These are phyloP conservation scores for Odobenus rosmarus DNA, from an alignment of 2,113 vertebrate species.

Conservation along the genomic window DNA sequence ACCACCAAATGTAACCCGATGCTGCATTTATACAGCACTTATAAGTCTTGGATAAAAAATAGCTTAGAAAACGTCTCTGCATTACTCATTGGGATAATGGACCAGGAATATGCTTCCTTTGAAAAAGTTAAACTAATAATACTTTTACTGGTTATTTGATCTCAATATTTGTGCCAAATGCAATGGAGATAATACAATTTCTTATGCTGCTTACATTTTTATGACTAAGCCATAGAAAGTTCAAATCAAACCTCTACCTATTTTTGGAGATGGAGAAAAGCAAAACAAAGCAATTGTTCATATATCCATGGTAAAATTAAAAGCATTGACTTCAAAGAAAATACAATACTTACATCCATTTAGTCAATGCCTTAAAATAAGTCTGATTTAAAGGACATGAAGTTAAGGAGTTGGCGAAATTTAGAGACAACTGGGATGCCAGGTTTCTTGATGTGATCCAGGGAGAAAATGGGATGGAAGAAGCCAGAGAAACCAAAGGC, in stretches of 20 bases:
- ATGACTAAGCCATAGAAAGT: background rate
- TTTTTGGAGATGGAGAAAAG: slow-evolving; percentile 1
- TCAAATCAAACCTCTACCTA: background rate
- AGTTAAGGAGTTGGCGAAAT: slow-evolving; percentile 25
- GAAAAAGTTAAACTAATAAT: slow-evolving; percentile 38
- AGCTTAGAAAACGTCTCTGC: background rate
- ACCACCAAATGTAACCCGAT: background rate
- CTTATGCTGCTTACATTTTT: slow-evolving; percentile 22
- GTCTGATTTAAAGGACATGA: background rate
- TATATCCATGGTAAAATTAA: background rate
- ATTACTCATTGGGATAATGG: slow-evolving; percentile 43
- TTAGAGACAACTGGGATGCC: background rate
- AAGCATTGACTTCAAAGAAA: slow-evolving; percentile 9
- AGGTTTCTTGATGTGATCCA: background rate
- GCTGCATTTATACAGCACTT: background rate
- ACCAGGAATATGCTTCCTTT: background rate
- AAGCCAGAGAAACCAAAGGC: background rate
- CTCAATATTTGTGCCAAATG: slow-evolving; percentile 35
- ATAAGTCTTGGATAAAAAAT: background rate
- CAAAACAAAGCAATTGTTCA: background rate
- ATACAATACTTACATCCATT: background rate
- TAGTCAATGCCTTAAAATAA: background rate
- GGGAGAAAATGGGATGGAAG: background rate
- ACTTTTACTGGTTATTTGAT: slow-evolving; percentile 56
- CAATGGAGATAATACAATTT: background rate